Conservation (phyloP, 1,140 invertebrate genomes). For the Euura saliciscinereae region DNA sequence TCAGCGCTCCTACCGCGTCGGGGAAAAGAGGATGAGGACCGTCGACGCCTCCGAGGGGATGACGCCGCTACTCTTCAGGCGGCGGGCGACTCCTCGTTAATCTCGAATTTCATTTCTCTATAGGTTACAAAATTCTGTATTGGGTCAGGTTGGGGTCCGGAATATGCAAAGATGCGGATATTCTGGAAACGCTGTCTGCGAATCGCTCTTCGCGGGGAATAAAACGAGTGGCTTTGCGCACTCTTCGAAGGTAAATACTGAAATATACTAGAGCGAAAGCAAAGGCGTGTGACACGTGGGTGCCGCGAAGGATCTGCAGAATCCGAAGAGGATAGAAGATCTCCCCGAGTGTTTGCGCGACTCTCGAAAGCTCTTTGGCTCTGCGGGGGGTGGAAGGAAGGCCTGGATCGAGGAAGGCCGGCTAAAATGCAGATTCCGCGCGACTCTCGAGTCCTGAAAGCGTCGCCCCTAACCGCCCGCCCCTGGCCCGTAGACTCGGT, state of each 20-base stretch:
- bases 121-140: too few species aligned
- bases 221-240: slow-evolving; percentile 22
- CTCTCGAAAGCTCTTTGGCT: slow-evolving; percentile 55
- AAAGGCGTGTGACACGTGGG: slow-evolving; percentile 45
- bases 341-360: slow-evolving; percentile 54
- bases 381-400: slow-evolving; percentile 29
- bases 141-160: too few species aligned
- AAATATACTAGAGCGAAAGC: slow-evolving; percentile 37
- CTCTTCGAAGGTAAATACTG: slow-evolving; percentile 52
- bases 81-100: neutral
- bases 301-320: slow-evolving; percentile 24
- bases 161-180: too few species aligned
- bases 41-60: too few species aligned
- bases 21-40: too few species aligned
- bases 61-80: neutral
- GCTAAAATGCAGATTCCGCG: slow-evolving; percentile 59
- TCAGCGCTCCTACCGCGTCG: neutral
- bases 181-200: neutral
- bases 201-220: neutral
- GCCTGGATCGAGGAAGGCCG: slow-evolving; percentile 42
- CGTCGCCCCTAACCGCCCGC: slow-evolving; percentile 29
- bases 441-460: slow-evolving; percentile 46
- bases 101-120: neutral
- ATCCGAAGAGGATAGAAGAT: slow-evolving; percentile 8
- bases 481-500: slow-evolving; percentile 34